Conservation (phyloP, 2,797 vertebrate genomes). For the Hozukius guyotensis region DNA sequence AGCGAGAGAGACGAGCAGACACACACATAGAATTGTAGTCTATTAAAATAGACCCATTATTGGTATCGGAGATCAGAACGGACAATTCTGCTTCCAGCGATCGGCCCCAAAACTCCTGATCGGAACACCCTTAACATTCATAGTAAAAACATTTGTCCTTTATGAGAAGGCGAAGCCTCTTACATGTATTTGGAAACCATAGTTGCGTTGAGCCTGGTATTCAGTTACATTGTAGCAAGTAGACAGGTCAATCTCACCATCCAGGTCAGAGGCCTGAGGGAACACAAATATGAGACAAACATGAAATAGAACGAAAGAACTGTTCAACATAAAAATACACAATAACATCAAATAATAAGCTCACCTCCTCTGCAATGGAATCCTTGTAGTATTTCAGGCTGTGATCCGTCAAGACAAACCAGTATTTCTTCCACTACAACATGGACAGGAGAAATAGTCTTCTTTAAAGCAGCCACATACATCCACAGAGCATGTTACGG, state of each 20-base stretch:
- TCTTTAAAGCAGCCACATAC: background rate
- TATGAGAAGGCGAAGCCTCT: conserved; percentile 28
- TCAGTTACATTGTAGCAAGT: conserved; percentile 85
- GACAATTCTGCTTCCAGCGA: too few relatives aligned
- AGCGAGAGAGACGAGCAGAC: too few relatives aligned
- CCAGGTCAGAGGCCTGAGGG: conserved; percentile 84
- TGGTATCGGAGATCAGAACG: too few relatives aligned
- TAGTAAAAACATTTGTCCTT: background rate
- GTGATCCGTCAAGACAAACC: conserved; percentile 89
- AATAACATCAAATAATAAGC: background rate
- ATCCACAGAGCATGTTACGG: background rate
- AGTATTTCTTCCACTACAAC: conserved; percentile 87
- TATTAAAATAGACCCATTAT: too few relatives aligned
- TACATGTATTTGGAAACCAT: conserved; percentile 88
- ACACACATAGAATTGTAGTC: too few relatives aligned
- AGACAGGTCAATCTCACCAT: conserved; percentile 87
- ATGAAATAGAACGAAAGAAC: background rate
- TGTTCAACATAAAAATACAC: background rate
- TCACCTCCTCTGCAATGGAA: conserved; percentile 87
- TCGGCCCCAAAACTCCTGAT: too few relatives aligned
- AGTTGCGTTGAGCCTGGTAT: conserved; percentile 88
- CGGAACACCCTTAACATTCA: too few relatives aligned
- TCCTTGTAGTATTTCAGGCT: conserved; percentile 88
- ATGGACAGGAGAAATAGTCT: background rate
- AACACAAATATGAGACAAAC: background rate